A percentile compares a stretch with the other conserved stretches of the same genome.
These are phyloP conservation scores for Agapetus fuscipes DNA, from an alignment of 2,888 invertebrate genomes.

Conservation along the genomic window DNA sequence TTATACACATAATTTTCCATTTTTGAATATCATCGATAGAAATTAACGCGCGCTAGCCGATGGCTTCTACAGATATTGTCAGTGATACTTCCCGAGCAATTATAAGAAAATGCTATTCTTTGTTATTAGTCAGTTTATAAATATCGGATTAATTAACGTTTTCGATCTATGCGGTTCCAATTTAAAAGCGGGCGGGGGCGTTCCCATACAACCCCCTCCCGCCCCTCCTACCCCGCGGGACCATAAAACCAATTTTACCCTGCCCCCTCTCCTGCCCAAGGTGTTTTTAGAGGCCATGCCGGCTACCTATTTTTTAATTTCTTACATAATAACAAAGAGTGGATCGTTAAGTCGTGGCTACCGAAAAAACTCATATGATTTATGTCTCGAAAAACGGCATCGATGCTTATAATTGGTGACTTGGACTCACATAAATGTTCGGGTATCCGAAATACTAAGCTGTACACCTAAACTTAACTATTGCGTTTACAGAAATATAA, in stretches of 20 bases:
- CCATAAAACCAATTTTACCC: conserved; percentile 20
- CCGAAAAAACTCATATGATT: conserved; percentile 19
- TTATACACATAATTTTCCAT: no score
- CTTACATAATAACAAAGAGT: conserved; percentile 20
- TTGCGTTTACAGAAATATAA: no score
- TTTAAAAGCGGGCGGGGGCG: conserved; percentile 16
- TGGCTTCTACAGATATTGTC: conserved; percentile 17
- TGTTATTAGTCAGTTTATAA: conserved; percentile 18
- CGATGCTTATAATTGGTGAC: conserved; percentile 11
- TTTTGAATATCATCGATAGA: no score
- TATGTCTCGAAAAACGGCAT: conserved; percentile 14
- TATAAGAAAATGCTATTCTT: conserved; percentile 9
- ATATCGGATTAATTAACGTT: conserved; percentile 21
- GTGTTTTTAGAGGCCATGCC: conserved; percentile 13
- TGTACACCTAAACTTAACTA: no score
- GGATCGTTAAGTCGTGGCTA: conserved; percentile 20
- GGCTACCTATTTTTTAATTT: conserved; percentile 18
- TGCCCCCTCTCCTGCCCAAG: conserved; percentile 17
- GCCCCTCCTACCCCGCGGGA: conserved; percentile 8
- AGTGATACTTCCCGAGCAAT: conserved; percentile 18
- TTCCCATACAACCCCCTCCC: conserved; percentile 4
- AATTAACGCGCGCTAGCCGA: no score
- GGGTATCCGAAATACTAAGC: conserved; percentile 4
- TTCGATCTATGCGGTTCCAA: conserved; percentile 11
- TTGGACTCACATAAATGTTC: conserved; percentile 4